These are phyloP conservation scores for Agriopis marginaria DNA, from an alignment of 2,888 invertebrate species.

Conservation along the genomic window DNA sequence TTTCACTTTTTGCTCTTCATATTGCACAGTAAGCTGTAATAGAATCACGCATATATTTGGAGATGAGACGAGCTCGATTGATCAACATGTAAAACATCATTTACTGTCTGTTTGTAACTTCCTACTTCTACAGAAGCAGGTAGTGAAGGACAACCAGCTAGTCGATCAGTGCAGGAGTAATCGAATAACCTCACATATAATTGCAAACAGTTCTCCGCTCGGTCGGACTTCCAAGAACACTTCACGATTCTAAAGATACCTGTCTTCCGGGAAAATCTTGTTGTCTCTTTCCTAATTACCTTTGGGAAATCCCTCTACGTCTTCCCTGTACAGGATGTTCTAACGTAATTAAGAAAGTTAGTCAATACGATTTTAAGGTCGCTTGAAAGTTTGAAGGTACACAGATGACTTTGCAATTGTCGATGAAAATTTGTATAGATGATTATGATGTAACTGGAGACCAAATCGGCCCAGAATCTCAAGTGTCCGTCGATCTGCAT, in stretches of 20 bases:
- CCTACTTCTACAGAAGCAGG: not conserved
- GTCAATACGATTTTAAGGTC: not conserved
- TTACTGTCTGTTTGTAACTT: no score
- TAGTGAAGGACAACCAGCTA: not conserved
- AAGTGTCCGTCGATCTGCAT: slow-evolving; percentile 12
- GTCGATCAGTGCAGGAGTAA: slow-evolving; percentile 33
- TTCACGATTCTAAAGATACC: slow-evolving; percentile 4
- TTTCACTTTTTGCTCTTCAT: no score
- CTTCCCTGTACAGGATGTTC: not conserved
- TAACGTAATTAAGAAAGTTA: not conserved
- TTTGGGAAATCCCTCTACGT: not conserved
- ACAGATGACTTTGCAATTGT: not conserved
- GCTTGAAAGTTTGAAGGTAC: not conserved
- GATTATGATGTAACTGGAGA: not conserved
- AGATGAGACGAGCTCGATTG: no score
- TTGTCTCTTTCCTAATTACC: slow-evolving; percentile 4
- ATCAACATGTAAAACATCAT: no score
- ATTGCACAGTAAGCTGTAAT: no score
- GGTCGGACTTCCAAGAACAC: slow-evolving; percentile 16
- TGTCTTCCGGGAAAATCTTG: slow-evolving; percentile 8
- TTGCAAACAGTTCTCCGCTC: slow-evolving; percentile 16
- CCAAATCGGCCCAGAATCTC: slow-evolving; percentile 15
- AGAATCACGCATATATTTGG: no score
- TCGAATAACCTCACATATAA: slow-evolving; percentile 39
- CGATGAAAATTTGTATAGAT: not conserved